phyloP scores from a whole-genome alignment of 64 coral and sea anemone species.

The Actinia equina region DNA sequence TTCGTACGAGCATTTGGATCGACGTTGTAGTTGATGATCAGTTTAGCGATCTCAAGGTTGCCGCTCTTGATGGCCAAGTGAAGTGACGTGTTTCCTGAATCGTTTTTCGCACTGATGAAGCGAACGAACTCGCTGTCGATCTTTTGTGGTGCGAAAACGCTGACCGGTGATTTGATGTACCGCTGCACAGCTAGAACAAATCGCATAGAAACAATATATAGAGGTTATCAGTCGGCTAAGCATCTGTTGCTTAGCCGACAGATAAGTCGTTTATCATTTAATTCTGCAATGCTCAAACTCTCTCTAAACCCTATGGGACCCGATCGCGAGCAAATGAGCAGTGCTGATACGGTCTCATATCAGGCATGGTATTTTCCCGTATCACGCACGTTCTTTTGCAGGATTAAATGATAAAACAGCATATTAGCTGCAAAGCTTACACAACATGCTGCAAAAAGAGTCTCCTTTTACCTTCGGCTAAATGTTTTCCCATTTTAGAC shows the following conservation, averaged over 20 bases:
- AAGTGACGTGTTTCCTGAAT: conserved; percentile 45
- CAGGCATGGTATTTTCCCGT: too few species aligned
- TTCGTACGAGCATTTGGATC: conserved; percentile 36
- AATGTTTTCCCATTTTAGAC: too few species aligned
- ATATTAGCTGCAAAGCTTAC: background rate
- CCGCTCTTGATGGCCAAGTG: conserved; percentile 68
- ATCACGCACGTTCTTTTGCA: too few species aligned
- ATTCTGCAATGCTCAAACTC: too few species aligned
- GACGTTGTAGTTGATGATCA: conserved; percentile 40
- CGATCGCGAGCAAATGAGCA: too few species aligned
- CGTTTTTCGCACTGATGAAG: conserved; percentile 36
- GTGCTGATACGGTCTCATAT: too few species aligned
- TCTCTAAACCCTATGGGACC: too few species aligned
- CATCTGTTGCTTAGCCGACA: too few species aligned
- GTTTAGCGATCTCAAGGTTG: conserved; percentile 54
- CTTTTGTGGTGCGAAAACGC: background rate
- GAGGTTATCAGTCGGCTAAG: too few species aligned
- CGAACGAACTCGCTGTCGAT: background rate
- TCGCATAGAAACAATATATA: background rate
- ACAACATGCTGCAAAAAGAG: background rate
- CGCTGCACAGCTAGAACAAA: background rate
- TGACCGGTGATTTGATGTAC: conserved; percentile 13
- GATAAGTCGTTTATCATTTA: too few species aligned
- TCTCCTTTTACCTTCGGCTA: too few species aligned
- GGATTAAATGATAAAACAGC: too few species aligned